Conservation (phyloP, 2,888 invertebrate species). For the Brenthis hecate region DNA sequence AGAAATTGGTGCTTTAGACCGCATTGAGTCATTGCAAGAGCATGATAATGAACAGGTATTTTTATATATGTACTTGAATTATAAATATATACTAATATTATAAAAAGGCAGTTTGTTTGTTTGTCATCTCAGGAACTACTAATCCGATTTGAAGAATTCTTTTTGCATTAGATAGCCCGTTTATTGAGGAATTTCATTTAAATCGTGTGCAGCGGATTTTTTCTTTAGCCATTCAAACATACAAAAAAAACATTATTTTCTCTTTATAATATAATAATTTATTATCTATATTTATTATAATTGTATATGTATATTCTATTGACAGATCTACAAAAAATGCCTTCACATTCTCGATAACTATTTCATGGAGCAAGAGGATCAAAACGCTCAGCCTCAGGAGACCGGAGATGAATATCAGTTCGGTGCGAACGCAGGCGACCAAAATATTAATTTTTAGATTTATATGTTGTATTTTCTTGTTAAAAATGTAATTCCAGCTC, state of each 20-base stretch:
- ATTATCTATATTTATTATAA: neutral
- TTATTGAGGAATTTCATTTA: too few species aligned
- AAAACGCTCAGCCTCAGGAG: slow-evolving; percentile 54
- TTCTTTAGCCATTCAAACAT: too few species aligned
- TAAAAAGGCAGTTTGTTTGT: too few species aligned
- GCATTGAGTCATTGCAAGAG: slow-evolving; percentile 92
- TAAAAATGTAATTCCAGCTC: too few species aligned
- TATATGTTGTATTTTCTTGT: neutral
- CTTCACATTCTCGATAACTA: slow-evolving; percentile 89
- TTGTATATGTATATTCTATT: slow-evolving; percentile 1
- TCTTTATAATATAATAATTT: too few species aligned
- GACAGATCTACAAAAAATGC: slow-evolving; percentile 88
- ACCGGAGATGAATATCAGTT: slow-evolving; percentile 64
- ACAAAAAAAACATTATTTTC: too few species aligned
- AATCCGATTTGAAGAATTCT: too few species aligned
- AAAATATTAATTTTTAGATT: slow-evolving; percentile 60
- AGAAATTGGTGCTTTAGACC: slow-evolving; percentile 94
- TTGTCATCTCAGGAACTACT: too few species aligned
- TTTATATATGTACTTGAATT: too few species aligned
- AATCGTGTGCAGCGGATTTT: too few species aligned
- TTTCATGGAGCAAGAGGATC: slow-evolving; percentile 84
- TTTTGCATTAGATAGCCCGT: too few species aligned
- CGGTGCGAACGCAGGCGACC: slow-evolving; percentile 46
- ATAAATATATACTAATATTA: too few species aligned
- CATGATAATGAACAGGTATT: slow-evolving; percentile 93